Percentiles rank a stretch among this genome's conserved stretches.
Evolutionary conservation across 2,113 vertebrate species (phyloP).

Genomic region (Paracanthobrama guichenoti): DNA sequence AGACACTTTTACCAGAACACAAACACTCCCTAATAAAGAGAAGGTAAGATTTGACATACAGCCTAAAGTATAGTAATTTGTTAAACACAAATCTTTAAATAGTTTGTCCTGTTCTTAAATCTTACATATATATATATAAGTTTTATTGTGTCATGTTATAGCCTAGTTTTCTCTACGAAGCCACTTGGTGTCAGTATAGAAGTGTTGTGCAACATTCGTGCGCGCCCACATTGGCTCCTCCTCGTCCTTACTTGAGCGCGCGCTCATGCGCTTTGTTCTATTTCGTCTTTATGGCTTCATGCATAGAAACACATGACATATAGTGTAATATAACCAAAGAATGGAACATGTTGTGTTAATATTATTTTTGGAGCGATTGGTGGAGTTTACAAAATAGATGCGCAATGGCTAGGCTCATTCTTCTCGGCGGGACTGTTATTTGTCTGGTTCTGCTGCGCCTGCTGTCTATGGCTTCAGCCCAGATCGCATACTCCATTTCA

Average conservation of each 20-base stretch:
- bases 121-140: too few species aligned
- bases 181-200: constrained; percentile 47
- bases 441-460: constrained; percentile 45
- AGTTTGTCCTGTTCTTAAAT: too few species aligned
- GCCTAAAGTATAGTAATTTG: too few species aligned
- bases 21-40: background rate
- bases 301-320: background rate
- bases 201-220: background rate
- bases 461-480: constrained; percentile 52
- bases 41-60: constrained; percentile 50
- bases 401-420: constrained; percentile 2
- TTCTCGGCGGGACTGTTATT: background rate
- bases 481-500: constrained; percentile 66
- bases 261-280: constrained; percentile 46
- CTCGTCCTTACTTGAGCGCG: background rate
- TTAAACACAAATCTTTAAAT: too few species aligned
- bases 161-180: background rate
- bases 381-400: background rate
- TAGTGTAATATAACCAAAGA: background rate
- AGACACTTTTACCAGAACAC: background rate
- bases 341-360: background rate
- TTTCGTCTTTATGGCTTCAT: background rate
- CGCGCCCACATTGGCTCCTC: constrained; percentile 35
- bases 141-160: background rate
- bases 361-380: background rate